These are phyloP conservation scores for Drosophila ustulata DNA, from an alignment of 2,888 invertebrate species.

Conservation along the genomic window DNA sequence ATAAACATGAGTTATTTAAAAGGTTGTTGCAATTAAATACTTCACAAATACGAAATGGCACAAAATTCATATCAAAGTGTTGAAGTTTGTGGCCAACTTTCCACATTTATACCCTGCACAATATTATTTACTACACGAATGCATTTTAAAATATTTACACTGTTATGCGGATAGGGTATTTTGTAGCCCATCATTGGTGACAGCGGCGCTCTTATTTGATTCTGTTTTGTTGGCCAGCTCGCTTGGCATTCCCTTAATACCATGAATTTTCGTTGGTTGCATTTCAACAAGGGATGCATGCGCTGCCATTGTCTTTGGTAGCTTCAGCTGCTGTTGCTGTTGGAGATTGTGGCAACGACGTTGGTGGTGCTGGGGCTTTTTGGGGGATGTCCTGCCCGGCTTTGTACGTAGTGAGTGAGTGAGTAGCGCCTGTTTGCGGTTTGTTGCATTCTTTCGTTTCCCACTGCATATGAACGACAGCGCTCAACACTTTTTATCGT, in stretches of 20 bases:
- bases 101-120: neutral
- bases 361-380: conserved; percentile 18
- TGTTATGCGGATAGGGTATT: conserved; percentile 29
- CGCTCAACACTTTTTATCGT: conserved; percentile 76
- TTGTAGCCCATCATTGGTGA: neutral
- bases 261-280: conserved; percentile 77
- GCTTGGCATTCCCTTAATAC: conserved; percentile 78
- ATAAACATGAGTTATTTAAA: conserved; percentile 6
- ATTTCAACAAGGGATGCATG: conserved; percentile 64
- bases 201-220: conserved; percentile 31
- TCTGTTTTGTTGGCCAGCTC: conserved; percentile 64
- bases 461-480: conserved; percentile 76
- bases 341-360: neutral
- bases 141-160: neutral
- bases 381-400: conserved; percentile 21
- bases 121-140: too few species aligned
- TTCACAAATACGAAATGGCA: neutral
- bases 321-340: conserved; percentile 26
- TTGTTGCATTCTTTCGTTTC: conserved; percentile 69
- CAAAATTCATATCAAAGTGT: neutral
- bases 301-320: conserved; percentile 56
- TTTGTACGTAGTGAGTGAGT: conserved; percentile 15
- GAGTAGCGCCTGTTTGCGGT: conserved; percentile 53
- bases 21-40: neutral
- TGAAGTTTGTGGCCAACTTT: neutral